These are phyloP conservation scores for Merodon equestris DNA, from an alignment of 2,888 invertebrate genomes.

Conservation along the genomic window DNA sequence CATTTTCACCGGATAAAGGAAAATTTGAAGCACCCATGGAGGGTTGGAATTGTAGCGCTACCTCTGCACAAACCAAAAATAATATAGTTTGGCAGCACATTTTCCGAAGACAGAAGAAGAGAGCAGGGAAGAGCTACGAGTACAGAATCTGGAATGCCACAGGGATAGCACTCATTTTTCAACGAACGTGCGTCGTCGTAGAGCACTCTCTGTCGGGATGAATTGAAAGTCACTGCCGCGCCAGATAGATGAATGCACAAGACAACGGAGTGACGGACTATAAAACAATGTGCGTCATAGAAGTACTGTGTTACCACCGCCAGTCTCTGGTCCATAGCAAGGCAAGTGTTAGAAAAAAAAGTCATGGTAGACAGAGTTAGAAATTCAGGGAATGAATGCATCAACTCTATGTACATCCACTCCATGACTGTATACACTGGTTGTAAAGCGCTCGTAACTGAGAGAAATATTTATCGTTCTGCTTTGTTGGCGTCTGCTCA, in stretches of 20 bases:
- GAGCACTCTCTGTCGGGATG: constrained; percentile 22
- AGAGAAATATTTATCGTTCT: constrained; percentile 55
- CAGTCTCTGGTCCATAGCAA: constrained; percentile 21
- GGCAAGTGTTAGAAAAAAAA: constrained; percentile 18
- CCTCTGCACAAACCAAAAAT: constrained; percentile 35
- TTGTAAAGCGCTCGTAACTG: constrained; percentile 44
- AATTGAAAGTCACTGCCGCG: constrained; percentile 52
- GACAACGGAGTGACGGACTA: constrained; percentile 47
- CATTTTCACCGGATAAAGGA: constrained; percentile 64
- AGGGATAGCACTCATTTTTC: constrained; percentile 61
- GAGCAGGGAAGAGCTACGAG: constrained; percentile 7
- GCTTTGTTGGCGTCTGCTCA: constrained; percentile 45
- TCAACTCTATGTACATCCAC: constrained; percentile 53
- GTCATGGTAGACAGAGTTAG: constrained; percentile 29
- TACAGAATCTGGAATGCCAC: constrained; percentile 31
- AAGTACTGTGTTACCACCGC: too few species aligned
- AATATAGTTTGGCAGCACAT: constrained; percentile 47
- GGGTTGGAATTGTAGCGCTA: constrained; percentile 11
- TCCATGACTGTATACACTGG: background rate
- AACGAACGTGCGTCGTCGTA: constrained; percentile 29
- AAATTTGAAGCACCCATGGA: constrained; percentile 26
- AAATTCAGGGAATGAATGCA: constrained; percentile 55
- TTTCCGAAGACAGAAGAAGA: constrained; percentile 22
- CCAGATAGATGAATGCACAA: constrained; percentile 43
- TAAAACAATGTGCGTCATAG: constrained; percentile 58